Conservation (phyloP, 2,113 vertebrate species). For the Saiga tatarica region DNA sequence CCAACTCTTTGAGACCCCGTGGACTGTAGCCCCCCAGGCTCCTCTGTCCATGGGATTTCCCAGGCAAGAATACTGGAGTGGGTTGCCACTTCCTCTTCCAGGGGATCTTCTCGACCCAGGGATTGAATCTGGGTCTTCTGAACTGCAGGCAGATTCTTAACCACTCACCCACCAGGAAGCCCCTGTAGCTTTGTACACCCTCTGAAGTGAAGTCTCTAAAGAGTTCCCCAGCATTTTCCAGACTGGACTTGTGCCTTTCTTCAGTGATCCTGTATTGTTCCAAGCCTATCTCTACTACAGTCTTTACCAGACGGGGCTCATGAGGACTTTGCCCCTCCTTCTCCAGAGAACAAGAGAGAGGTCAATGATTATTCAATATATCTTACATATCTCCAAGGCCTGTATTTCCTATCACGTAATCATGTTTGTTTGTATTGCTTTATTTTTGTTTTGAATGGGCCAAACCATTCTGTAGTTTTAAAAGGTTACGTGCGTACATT, state of each 20-base stretch:
- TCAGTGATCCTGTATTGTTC: background rate
- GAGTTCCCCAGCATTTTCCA: background rate
- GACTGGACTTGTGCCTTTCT: background rate
- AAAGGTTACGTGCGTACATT: background rate
- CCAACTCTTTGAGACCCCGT: background rate
- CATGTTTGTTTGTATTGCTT: background rate
- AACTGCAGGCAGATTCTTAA: background rate
- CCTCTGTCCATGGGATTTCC: background rate
- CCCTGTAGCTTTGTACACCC: background rate
- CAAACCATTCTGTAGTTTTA: background rate
- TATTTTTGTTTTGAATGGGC: background rate
- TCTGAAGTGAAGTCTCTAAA: background rate
- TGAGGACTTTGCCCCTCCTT: background rate
- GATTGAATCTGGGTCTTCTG: background rate
- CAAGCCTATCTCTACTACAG: fast-evolving
- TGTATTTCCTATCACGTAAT: background rate
- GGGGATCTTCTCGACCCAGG: background rate
- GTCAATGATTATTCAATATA: background rate
- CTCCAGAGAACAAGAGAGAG: background rate
- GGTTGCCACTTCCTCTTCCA: background rate
- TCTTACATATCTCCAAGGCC: background rate
- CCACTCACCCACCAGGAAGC: background rate
- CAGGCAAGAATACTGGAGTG: background rate
- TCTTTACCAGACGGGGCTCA: background rate
- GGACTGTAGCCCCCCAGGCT: background rate